These are phyloP conservation scores for Mongoloraphidia duomilia DNA, from an alignment of 2,888 invertebrate genomes.

Conservation along the genomic window DNA sequence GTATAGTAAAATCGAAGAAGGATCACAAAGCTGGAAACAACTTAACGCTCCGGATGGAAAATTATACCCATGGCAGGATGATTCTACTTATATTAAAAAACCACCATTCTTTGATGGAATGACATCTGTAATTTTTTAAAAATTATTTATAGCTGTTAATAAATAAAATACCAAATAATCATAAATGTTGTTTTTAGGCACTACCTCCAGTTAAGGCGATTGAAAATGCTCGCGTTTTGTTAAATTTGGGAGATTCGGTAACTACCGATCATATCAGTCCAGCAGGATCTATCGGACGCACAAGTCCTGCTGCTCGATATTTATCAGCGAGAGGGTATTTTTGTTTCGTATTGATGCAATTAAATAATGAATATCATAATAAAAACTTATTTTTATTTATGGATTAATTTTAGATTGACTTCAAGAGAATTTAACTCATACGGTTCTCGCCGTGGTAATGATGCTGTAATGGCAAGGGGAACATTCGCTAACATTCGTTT, in stretches of 20 bases:
- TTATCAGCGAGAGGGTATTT: constrained; percentile 54
- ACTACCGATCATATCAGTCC: constrained; percentile 99
- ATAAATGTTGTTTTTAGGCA: constrained; percentile 29
- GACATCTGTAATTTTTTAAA: constrained; percentile 37
- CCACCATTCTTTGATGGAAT: constrained; percentile 92
- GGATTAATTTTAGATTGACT: constrained; percentile 44
- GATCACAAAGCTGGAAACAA: constrained; percentile 74
- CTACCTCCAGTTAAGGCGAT: constrained; percentile 47
- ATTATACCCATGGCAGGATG: constrained; percentile 81
- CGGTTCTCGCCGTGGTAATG: constrained; percentile 92
- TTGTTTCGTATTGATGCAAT: background rate
- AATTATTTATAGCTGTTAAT: constrained; percentile 2
- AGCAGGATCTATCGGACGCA: constrained; percentile 91
- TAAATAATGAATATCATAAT: background rate
- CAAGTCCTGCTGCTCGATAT: constrained; percentile 82
- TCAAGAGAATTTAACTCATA: constrained; percentile 97
- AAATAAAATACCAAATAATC: background rate
- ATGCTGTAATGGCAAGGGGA: constrained; percentile 93
- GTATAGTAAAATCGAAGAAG: constrained; percentile 71
- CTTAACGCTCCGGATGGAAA: constrained; percentile 64
- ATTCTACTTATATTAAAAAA: constrained; percentile 88
- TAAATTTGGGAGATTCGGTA: constrained; percentile 88
- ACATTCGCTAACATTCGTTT: constrained; percentile 97
- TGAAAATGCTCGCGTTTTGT: constrained; percentile 60
- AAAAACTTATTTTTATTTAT: background rate